phyloP scores from a whole-genome alignment of 1,140 invertebrate genomes.

The Pygmarrhopalites habei region DNA sequence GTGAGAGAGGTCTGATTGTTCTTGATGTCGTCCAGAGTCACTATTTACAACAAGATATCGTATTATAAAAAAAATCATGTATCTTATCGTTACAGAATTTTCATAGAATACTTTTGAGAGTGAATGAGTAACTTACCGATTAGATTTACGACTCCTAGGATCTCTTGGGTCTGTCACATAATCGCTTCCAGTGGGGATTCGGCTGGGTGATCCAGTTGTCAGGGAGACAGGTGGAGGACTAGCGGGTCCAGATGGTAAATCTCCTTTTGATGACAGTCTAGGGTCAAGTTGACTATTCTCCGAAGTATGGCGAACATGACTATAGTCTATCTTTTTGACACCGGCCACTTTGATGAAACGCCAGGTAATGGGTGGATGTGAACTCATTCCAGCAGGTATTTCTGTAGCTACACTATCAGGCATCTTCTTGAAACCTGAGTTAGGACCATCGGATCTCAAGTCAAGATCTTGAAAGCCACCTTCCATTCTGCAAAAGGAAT shows the following conservation, averaged over 20 bases:
- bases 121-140: no score
- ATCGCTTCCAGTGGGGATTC: constrained; percentile 12
- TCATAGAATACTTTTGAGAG: no score
- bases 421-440: constrained; percentile 21
- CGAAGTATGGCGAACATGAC: constrained; percentile 57
- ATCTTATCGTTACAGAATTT: no score
- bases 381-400: constrained; percentile 70
- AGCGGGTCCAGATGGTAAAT: constrained; percentile 5
- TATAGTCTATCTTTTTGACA: constrained; percentile 57
- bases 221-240: constrained; percentile 10
- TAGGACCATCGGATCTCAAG: constrained; percentile 19
- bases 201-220: not conserved
- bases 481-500: not conserved
- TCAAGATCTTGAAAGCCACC: constrained; percentile 32
- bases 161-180: constrained; percentile 2
- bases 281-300: constrained; percentile 30
- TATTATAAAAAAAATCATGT: no score
- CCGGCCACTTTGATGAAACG: constrained; percentile 59
- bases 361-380: constrained; percentile 64
- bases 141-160: constrained; percentile 1
- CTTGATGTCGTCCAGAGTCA: not conserved
- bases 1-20: not conserved
- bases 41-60: no score
- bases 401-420: constrained; percentile 70
- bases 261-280: constrained; percentile 5